These are phyloP conservation scores for Acomys russatus DNA, from an alignment of 2,797 vertebrate species.

Conservation along the genomic window DNA sequence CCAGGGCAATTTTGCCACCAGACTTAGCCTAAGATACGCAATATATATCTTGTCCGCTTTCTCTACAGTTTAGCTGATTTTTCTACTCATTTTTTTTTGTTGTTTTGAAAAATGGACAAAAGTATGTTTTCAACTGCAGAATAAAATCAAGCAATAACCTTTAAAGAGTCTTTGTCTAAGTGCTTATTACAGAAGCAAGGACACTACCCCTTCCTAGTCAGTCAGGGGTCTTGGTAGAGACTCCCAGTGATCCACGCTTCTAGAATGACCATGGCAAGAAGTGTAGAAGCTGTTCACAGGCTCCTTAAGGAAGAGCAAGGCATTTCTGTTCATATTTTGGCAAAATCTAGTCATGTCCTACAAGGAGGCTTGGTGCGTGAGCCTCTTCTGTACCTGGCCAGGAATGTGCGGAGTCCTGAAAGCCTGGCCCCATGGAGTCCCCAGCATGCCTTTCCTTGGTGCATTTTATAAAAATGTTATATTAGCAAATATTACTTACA, in stretches of 20 bases:
- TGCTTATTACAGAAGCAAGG: neutral
- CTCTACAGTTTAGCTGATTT: neutral
- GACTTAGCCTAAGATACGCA: neutral
- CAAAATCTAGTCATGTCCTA: neutral
- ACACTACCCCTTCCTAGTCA: neutral
- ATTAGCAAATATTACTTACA: neutral
- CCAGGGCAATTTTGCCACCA: neutral
- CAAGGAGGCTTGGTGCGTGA: neutral
- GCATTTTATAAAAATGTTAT: neutral
- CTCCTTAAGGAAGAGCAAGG: neutral
- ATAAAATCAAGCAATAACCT: neutral
- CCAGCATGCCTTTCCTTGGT: neutral
- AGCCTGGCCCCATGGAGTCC: too few species aligned
- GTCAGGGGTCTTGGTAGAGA: neutral
- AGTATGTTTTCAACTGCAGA: neutral
- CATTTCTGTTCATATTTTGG: neutral
- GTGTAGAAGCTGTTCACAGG: neutral
- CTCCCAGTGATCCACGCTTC: neutral
- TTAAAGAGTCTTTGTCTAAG: neutral
- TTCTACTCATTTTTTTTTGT: neutral
- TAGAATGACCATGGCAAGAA: neutral
- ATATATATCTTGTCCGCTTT: neutral
- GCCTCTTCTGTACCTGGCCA: neutral
- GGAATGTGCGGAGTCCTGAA: neutral
- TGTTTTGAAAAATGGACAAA: slow-evolving; percentile 16